Evolutionary conservation across 2,888 invertebrate species (phyloP).

Genomic region (Archips crataeganus): DNA sequence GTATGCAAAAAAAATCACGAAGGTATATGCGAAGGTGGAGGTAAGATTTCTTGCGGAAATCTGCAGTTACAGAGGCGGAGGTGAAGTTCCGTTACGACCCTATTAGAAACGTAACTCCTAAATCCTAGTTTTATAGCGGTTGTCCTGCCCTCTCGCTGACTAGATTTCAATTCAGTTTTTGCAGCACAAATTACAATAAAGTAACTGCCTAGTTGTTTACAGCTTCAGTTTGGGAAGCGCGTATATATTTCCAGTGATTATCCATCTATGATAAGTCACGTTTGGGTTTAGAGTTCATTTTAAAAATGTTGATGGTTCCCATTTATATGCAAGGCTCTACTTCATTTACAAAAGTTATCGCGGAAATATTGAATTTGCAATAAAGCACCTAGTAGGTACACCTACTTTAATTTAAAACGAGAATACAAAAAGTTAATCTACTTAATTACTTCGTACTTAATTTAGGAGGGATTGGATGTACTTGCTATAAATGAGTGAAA

Average conservation of each 20-base stretch:
- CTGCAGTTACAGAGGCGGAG: no score
- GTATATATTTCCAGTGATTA: slow-evolving; percentile 10
- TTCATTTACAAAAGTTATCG: not conserved
- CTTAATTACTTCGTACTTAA: not conserved
- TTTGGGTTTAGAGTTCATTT: slow-evolving; percentile 5
- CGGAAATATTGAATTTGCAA: not conserved
- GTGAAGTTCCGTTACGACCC: no score
- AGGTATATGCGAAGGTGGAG: no score
- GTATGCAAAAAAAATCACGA: no score
- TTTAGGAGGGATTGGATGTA: not conserved
- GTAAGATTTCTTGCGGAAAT: no score
- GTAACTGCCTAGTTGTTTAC: not conserved
- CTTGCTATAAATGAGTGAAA: not conserved
- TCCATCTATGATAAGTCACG: slow-evolving; percentile 35
- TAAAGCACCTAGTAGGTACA: not conserved
- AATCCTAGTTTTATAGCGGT: not conserved
- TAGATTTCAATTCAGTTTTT: slow-evolving; percentile 30
- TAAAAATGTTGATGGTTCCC: not conserved
- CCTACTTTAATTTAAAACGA: not conserved
- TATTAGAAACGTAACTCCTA: not conserved
- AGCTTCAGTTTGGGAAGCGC: slow-evolving; percentile 21
- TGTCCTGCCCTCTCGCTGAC: not conserved
- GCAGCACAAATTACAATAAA: slow-evolving; percentile 22
- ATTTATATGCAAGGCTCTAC: not conserved
- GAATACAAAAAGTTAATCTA: slow-evolving; percentile 1